Evolutionary conservation across 2,113 vertebrate species (phyloP).

Genomic region (Cavia porcellus): DNA sequence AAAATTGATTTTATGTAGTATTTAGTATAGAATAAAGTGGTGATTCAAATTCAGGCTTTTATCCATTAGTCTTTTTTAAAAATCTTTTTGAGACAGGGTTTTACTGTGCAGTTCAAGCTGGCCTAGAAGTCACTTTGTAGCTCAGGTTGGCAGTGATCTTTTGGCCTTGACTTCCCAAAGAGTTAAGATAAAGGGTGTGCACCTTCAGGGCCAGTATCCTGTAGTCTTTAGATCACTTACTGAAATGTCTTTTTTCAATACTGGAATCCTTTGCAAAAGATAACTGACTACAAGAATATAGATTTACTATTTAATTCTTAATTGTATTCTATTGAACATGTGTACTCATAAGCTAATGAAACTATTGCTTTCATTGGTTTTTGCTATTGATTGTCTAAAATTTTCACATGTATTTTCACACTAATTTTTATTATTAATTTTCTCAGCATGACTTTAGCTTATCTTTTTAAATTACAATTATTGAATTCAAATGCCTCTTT

Average conservation of each 20-base stretch:
- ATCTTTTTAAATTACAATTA: background rate
- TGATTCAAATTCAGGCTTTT: background rate
- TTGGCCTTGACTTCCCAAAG: background rate
- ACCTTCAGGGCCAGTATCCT: background rate
- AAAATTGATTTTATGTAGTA: background rate
- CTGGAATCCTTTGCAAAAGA: background rate
- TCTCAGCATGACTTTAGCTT: background rate
- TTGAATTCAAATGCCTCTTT: background rate
- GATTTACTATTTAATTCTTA: background rate
- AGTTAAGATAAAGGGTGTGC: background rate
- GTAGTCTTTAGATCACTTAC: background rate
- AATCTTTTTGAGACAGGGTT: background rate
- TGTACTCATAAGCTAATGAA: background rate
- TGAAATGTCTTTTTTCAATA: background rate
- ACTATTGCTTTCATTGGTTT: background rate
- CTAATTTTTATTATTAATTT: background rate
- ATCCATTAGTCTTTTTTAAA: background rate
- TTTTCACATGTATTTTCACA: background rate
- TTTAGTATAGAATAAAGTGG: background rate
- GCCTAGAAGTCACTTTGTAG: background rate
- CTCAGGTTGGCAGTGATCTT: background rate
- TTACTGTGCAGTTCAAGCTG: background rate
- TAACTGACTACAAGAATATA: background rate
- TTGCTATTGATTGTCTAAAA: background rate
- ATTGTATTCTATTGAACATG: background rate